Base-by-base conservation (phyloP, 2,888 invertebrate species). In the Pemphredon lugubris region DNA sequence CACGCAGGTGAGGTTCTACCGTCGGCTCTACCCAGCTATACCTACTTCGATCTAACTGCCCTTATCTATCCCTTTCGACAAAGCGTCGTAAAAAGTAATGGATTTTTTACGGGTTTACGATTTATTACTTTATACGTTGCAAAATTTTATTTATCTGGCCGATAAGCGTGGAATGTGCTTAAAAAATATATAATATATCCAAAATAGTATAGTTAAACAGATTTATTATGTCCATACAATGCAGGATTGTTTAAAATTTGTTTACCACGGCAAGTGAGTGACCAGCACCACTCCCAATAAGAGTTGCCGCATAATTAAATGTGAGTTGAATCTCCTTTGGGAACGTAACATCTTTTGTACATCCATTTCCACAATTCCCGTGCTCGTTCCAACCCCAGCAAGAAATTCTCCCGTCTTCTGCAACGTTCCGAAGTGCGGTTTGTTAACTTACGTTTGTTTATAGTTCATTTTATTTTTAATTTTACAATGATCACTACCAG, bases 341-440 rank as follows among this genome's bases (percentile, higher is more conserved):
- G 67, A 84, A 80, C 47, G 87, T 77, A 34, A 92, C 88, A 81
- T 93, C 90, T 53, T 88, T 86, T 23, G 87, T 90, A 70, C 89
- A 89, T 57, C 93, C 93, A 77, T 93, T 94, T 57, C 96, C 96
- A 83, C 96, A 96, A 87, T 95, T 96, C 37, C 95, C 95, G 90
- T 96, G 96, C 85, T 97, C 96, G 90, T 97, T 96, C 96, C 96
- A 97, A 0, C 96, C 96, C 96, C 96, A 97, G 16, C 94, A 93
- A 85, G 93, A 94, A 4, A 96, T 87, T 50, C 92, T 91, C 30
- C 94, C 93, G 63, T 93, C 92, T 70, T 91, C 92, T 80, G 92
- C 92, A 84, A 84, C 51, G 50, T 42, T 32, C 47, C 1, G 13
- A 4, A 14, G 16, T 26, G 14, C 5, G 30, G 7, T 30, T 47